phyloP scores from a whole-genome alignment of 2,888 invertebrate genomes.

The Schrankia costaestrigalis region DNA sequence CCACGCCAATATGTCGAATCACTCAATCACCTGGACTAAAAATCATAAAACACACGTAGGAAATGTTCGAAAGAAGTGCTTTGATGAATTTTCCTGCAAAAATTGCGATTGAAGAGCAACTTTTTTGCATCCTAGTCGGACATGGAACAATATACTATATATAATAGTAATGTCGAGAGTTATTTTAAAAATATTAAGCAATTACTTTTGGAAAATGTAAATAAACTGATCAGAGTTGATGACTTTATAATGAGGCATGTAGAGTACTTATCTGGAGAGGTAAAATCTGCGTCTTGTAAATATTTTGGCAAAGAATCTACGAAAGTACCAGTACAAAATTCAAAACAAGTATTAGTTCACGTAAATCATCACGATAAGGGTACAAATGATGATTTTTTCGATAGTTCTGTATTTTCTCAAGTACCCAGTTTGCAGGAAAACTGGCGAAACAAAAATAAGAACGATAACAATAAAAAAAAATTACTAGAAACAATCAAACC shows the following conservation, averaged over 20 bases:
- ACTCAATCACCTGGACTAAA: too few relatives aligned
- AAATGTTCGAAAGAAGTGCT: too few relatives aligned
- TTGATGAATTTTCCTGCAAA: too few relatives aligned
- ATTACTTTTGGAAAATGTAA: constrained; percentile 1
- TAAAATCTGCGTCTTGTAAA: constrained; percentile 5
- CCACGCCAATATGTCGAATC: too few relatives aligned
- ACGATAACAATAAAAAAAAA: constrained; percentile 3
- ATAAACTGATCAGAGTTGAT: constrained; percentile 1
- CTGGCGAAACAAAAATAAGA: constrained; percentile 6
- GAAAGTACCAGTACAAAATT: constrained; percentile 4
- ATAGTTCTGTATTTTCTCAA: constrained; percentile 5
- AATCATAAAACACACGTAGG: too few relatives aligned
- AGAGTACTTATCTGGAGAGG: constrained; percentile 2
- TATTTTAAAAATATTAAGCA: constrained; percentile 2
- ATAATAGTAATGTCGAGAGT: too few relatives aligned
- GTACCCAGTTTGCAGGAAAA: constrained; percentile 4
- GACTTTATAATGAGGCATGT: constrained; percentile 4
- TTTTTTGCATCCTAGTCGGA: too few relatives aligned
- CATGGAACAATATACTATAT: too few relatives aligned
- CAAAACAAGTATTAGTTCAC: constrained; percentile 1
- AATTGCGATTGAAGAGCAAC: too few relatives aligned
- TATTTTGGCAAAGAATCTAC: constrained; percentile 2
- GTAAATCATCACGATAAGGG: constrained; percentile 3
- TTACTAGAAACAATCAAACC: constrained; percentile 3
- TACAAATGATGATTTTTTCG: constrained; percentile 2